Evolutionary conservation across 2,113 vertebrate species (phyloP), one percentile per base, ranked within the genome.

Genomic region (Probosciger aterrimus): DNA sequence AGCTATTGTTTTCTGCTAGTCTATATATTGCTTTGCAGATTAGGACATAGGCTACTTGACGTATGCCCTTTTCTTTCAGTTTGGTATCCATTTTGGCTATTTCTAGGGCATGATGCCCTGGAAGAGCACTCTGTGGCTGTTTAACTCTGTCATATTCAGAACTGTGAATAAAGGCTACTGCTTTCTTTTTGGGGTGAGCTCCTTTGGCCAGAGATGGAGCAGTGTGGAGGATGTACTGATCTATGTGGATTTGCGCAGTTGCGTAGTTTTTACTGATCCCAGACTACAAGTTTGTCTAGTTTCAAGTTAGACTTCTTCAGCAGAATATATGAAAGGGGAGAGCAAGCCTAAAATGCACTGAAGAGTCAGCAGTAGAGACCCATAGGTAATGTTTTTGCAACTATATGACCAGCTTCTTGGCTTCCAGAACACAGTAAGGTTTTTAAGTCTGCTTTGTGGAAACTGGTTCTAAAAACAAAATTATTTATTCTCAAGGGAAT

Each of bases 11-110:
- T 96, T 90, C 7, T 2, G 49, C 16, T 91, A 43, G 74, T 44
- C n/a, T 92, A 2, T 74, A 10, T 95, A 96, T 82, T 93, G 35
- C 80, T 95, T 73, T 95, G 62, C 73, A 80, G 86, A 93, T 97
- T 97, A 97, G 80, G 44, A 78, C 59, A 71, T 52, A 69, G 50
- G 60, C 74, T 95, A 53, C 88, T 91, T 87, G 85, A 86, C 57
- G 69, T 83, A 74, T 94, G 52, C 35, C 86, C 44, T 95, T 96
- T 93, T 83, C 57, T 85, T 86, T 95, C 89, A 33, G 41, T 7
- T 94, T 37, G 15, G 23, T 70, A 68, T 84, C 76, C 39, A 57
- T 94, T 92, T 86, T 78, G n/a, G n/a, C 68, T 74, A 0, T 69
- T 86, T 78, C 50, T 90, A 43, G 31, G 17, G 35, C 44, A 11